Evolutionary conservation across 2,888 invertebrate species (phyloP).

Genomic region (Himalopsyche japonica): DNA sequence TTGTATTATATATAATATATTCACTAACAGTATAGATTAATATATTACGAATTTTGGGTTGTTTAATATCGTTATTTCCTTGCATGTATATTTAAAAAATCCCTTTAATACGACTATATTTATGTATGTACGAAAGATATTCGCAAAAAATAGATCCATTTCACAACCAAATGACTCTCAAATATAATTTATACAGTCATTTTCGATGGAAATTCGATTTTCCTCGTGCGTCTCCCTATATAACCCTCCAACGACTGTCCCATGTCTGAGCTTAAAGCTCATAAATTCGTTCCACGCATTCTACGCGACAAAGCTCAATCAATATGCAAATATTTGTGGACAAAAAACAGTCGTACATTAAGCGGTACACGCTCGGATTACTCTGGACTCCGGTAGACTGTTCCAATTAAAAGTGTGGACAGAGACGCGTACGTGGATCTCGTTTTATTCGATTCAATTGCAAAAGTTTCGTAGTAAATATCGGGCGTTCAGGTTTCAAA

Average conservation of each 20-base stretch:
- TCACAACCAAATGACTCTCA: no score
- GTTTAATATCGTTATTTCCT: no score
- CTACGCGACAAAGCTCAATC: slow-evolving; percentile 21
- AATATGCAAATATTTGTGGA: slow-evolving; percentile 33
- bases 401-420: not conserved
- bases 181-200: no score
- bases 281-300: slow-evolving; percentile 11
- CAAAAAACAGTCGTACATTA: slow-evolving; percentile 16
- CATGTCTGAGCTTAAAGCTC: not conserved
- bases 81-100: no score
- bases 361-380: not conserved
- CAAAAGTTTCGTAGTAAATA: not conserved
- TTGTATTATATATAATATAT: no score
- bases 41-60: no score
- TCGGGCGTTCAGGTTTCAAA: no score
- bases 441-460: not conserved
- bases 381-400: not conserved
- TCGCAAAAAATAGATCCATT: no score
- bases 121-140: no score
- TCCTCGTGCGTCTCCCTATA: not conserved
- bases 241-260: slow-evolving; percentile 9
- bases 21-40: no score
- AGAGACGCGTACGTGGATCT: not conserved
- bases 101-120: no score
- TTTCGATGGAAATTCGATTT: not conserved